phyloP scores from a whole-genome alignment of 2,797 vertebrate genomes.

The Sebastolobus alascanus region DNA sequence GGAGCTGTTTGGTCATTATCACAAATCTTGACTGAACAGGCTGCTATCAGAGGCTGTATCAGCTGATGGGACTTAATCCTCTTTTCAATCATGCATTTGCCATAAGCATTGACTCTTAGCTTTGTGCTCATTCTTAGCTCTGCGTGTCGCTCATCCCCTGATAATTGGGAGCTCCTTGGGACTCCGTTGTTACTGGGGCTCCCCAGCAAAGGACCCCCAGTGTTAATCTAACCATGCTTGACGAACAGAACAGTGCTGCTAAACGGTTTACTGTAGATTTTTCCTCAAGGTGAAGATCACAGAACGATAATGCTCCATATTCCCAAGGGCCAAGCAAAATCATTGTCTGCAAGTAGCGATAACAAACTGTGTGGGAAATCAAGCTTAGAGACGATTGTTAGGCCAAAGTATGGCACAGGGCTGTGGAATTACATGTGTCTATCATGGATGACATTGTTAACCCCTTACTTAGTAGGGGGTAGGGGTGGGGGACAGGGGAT shows the following conservation, averaged over 20 bases:
- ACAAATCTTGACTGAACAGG: constrained; percentile 9
- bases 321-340: constrained; percentile 29
- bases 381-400: constrained; percentile 8
- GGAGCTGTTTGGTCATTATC: constrained; percentile 19
- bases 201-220: neutral
- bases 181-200: neutral
- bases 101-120: neutral
- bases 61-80: constrained; percentile 1
- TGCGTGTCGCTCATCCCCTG: neutral
- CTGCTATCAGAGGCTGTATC: neutral
- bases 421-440: constrained; percentile 14
- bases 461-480: no score
- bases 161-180: constrained; percentile 16
- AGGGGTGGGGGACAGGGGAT: no score
- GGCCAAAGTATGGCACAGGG: neutral
- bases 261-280: constrained; percentile 47
- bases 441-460: constrained; percentile 16
- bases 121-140: neutral
- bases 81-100: constrained; percentile 4
- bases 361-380: constrained; percentile 56
- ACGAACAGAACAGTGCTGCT: constrained; percentile 23
- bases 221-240: constrained; percentile 30
- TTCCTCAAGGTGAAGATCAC: constrained; percentile 58
- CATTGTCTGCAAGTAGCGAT: constrained; percentile 54
- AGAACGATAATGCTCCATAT: constrained; percentile 37